Evolutionary conservation across 2,888 invertebrate species (phyloP).

Genomic region (Synergus japonicus): DNA sequence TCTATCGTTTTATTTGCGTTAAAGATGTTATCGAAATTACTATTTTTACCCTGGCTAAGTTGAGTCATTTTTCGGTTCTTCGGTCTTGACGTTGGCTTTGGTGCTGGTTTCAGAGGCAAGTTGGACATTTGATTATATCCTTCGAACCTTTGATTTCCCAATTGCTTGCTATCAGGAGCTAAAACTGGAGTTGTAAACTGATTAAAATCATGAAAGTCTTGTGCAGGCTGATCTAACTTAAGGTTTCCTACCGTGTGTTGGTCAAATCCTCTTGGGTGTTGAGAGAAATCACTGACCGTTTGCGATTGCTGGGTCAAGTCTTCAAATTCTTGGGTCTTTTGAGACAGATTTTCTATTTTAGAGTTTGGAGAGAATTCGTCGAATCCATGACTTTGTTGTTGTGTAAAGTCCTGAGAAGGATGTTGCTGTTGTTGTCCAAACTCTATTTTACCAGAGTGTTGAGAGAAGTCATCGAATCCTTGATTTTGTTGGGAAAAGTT

Average conservation of each 20-base stretch:
- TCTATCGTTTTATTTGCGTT: not conserved
- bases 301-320: not conserved
- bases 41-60: constrained; percentile 9
- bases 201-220: constrained; percentile 35
- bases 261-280: constrained; percentile 24
- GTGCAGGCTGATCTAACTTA: constrained; percentile 33
- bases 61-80: constrained; percentile 9
- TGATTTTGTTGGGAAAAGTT: constrained; percentile 14
- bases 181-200: constrained; percentile 37
- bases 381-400: not conserved
- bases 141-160: constrained; percentile 5
- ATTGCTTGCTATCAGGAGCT: constrained; percentile 25
- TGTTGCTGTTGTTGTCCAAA: not conserved
- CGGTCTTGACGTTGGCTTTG: constrained; percentile 58
- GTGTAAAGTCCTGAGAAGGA: constrained; percentile 4
- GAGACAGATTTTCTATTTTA: constrained; percentile 12
- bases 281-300: constrained; percentile 4
- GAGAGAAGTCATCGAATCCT: not conserved
- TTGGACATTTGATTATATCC: not conserved
- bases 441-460: not conserved
- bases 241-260: constrained; percentile 35
- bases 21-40: not conserved
- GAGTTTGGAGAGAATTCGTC: not conserved
- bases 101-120: constrained; percentile 54
- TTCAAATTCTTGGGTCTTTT: not conserved